phyloP scores from a whole-genome alignment of 35 echinoderm and acorn worm species.

The Lytechinus pictus region DNA sequence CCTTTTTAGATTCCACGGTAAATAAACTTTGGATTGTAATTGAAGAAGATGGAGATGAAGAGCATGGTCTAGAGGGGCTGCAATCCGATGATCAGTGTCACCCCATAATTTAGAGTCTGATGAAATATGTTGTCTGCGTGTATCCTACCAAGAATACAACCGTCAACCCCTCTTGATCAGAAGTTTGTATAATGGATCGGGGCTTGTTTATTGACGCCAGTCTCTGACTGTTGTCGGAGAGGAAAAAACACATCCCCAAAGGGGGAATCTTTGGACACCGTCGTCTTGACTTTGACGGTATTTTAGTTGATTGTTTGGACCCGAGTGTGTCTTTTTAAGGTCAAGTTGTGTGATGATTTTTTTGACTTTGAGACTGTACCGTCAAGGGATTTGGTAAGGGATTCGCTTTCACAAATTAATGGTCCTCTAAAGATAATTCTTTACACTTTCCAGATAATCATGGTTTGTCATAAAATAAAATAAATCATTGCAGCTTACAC shows the following conservation, averaged over 20 bases:
- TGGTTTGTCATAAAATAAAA: too few species aligned
- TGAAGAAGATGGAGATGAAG: slow-evolving; percentile 10
- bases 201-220: slow-evolving; percentile 8
- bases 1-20: neutral
- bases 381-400: too few species aligned
- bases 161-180: neutral
- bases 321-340: neutral
- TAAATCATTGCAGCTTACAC: too few species aligned
- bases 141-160: neutral
- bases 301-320: neutral
- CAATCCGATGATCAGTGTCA: neutral
- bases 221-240: neutral
- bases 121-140: neutral
- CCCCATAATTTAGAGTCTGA: neutral
- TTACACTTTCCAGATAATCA: too few species aligned
- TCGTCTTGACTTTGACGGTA: neutral
- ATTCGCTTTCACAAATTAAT: too few species aligned
- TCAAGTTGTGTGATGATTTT: neutral
- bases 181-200: neutral
- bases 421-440: too few species aligned
- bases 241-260: neutral
- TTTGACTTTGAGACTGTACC: neutral
- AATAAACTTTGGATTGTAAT: neutral
- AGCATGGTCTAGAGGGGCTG: neutral
- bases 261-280: neutral